A percentile compares a stretch with the other conserved stretches of the same genome.
phyloP scores from a whole-genome alignment of 2,113 vertebrate species.

The Eptesicus fuscus region DNA sequence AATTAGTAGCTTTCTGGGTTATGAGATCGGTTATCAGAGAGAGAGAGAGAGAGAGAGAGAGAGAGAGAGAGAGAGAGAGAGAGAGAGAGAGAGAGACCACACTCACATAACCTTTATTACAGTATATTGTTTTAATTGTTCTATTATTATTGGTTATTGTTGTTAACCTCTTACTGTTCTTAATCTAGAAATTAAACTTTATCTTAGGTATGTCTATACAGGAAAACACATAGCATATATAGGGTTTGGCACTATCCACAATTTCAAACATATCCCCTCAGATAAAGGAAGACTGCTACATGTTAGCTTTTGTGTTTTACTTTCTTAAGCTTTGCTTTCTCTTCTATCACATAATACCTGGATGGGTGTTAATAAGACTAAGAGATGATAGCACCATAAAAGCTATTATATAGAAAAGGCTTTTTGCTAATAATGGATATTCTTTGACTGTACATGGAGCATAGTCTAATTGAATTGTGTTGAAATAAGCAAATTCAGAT shows the following conservation, averaged over 20 bases:
- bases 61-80: not conserved
- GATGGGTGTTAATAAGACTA: not conserved
- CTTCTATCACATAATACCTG: not conserved
- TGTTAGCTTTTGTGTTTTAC: not conserved
- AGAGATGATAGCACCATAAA: not conserved
- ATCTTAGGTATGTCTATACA: not conserved
- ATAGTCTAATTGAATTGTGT: not conserved
- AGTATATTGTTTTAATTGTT: not conserved
- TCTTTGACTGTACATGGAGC: not conserved
- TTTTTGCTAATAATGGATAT: not conserved
- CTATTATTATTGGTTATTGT: not conserved
- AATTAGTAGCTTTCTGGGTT: not conserved
- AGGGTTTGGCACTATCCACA: not conserved
- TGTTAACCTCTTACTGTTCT: not conserved
- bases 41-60: not conserved
- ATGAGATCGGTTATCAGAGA: not conserved
- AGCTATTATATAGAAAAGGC: not conserved
- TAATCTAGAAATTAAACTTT: not conserved
- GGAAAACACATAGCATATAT: not conserved
- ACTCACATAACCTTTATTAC: too few relatives aligned
- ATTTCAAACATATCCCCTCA: not conserved
- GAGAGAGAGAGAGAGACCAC: not conserved
- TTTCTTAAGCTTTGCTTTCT: not conserved
- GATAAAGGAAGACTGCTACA: not conserved
- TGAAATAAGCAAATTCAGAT: constrained; percentile 6